Conservation (phyloP, 2,888 invertebrate species). For the Sclerodermus sp. region DNA sequence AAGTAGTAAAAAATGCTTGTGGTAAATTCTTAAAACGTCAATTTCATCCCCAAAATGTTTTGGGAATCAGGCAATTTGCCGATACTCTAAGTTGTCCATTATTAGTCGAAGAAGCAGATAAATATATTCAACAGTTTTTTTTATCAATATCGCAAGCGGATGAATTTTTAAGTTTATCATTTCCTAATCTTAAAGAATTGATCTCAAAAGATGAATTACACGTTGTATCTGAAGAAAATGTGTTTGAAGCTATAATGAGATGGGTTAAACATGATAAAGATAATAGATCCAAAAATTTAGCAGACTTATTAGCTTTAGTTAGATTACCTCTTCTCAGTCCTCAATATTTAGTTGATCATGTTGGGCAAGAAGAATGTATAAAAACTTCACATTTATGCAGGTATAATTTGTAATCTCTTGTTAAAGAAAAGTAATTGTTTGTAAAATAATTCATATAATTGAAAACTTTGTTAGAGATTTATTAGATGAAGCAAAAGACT, state of each 20-base stretch:
- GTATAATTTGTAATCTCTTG: constrained; percentile 41
- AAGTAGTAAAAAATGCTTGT: constrained; percentile 80
- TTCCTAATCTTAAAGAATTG: constrained; percentile 69
- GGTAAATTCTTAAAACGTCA: constrained; percentile 77
- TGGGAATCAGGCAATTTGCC: constrained; percentile 79
- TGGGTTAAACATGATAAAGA: constrained; percentile 74
- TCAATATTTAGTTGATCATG: constrained; percentile 78
- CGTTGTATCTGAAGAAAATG: constrained; percentile 75
- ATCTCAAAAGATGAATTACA: constrained; percentile 76
- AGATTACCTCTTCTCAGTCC: constrained; percentile 80
- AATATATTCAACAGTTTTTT: constrained; percentile 80
- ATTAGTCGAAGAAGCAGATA: constrained; percentile 74
- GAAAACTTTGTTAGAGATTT: constrained; percentile 64
- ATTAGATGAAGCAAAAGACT: constrained; percentile 85
- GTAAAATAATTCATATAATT: constrained; percentile 5
- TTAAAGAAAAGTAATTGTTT: neutral
- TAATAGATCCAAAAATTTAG: constrained; percentile 63
- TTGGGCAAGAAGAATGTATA: constrained; percentile 77
- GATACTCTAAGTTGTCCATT: constrained; percentile 73
- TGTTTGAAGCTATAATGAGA: constrained; percentile 80
- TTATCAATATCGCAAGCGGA: constrained; percentile 74
- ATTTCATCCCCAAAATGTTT: constrained; percentile 77
- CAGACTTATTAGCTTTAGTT: constrained; percentile 74
- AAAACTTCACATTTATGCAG: constrained; percentile 78
- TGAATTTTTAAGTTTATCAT: constrained; percentile 70